Conservation (phyloP, 2,797 vertebrate species). For the Loriculus beryllinus region DNA sequence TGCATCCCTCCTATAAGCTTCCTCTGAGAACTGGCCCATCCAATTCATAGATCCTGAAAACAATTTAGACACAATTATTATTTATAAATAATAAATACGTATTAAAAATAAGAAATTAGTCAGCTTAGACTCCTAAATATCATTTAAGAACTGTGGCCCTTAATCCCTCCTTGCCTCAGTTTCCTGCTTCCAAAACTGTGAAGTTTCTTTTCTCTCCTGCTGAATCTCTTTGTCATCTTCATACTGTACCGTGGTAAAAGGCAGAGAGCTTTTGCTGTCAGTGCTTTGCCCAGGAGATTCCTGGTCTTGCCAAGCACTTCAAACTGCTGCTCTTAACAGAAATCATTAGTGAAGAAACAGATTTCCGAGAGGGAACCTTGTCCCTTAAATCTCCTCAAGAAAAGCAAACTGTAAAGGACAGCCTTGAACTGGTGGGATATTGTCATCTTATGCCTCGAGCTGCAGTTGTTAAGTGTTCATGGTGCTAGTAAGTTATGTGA, state of each 20-base stretch:
- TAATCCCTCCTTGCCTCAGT: not conserved
- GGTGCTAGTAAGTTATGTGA: not conserved
- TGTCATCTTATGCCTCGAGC: not conserved
- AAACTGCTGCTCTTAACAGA: not conserved
- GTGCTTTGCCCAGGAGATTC: not conserved
- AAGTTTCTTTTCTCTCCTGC: not conserved
- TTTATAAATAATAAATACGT: not conserved
- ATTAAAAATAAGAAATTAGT: not conserved
- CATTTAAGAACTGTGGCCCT: not conserved
- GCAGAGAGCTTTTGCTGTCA: not conserved
- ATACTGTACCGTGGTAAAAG: fast-evolving
- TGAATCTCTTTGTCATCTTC: not conserved
- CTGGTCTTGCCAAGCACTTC: not conserved
- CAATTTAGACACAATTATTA: not conserved
- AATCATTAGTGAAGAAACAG: not conserved
- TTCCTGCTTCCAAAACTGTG: not conserved
- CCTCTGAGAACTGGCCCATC: not conserved
- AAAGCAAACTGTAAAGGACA: not conserved
- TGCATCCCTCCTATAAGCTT: not conserved
- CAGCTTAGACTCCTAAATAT: not conserved
- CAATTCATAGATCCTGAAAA: not conserved
- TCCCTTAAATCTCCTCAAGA: not conserved
- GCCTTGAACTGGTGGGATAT: not conserved
- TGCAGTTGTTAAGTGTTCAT: not conserved
- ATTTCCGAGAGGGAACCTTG: not conserved